Evolutionary conservation across 2,888 invertebrate genomes (phyloP), one percentile per base, ranked within the genome.

Genomic region (Thumatha senex): DNA sequence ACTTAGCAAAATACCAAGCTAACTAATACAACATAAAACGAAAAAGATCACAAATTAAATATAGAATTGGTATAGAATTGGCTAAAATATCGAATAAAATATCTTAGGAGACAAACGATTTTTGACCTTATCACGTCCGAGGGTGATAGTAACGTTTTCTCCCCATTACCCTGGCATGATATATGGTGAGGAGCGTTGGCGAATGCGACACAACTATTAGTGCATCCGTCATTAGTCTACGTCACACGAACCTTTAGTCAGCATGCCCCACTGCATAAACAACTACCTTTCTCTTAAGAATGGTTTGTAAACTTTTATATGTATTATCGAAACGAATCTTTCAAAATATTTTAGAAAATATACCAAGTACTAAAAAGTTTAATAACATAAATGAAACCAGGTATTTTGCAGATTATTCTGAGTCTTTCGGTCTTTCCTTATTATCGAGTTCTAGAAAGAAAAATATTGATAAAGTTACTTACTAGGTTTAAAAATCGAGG

Each of bases 141-240:
- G 83, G 82, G 85, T 81, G 88, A 86, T 86, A 82, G 79, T 75
- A 78, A 69, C 76, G 79, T 82, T 85, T 85, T 80, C 84, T 77
- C 84, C 84, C 84, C 83, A 82, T 85, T 84, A 85, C 83, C 80
- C 85, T 79, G 78, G 78, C 80, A 86, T 89, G 90, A 91, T 88
- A 83, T 89, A 89, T 86, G 84, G 75, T 61, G 70, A 52, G 63
- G 51, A 65, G 72, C 73, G 72, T 68, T 65, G 76, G 78, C 78
- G 81, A 80, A 72, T 80, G 86, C 82, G 87, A 86, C 86, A 85
- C 85, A 83, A 90, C 92, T 92, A 92, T 92, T 92, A 92, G 90
- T 90, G 91, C 91, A 92, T 92, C 83, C 77, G 84, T 92, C 92
- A 92, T 92, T 92, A 89, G 89, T 92, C 92, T 82, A 82, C 84